Evolutionary conservation across 1,140 invertebrate genomes (phyloP), one percentile per base, ranked within the genome.

Genomic region (Drosophila murphyi): DNA sequence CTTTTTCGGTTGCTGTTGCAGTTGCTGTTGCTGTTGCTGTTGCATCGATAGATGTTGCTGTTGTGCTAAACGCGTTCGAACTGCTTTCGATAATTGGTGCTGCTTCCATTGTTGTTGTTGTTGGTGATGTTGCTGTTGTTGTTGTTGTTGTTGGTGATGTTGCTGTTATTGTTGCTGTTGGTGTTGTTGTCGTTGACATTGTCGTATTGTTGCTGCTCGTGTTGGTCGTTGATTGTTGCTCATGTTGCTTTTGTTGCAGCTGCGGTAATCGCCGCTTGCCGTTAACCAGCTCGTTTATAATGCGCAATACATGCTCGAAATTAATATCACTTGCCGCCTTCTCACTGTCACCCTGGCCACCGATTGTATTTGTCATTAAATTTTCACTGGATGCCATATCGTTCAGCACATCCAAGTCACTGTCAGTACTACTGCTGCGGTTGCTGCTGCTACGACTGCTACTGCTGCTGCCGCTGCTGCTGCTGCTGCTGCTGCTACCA

Each of bases 271-370:
- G 70, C 43, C 54, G 56, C 47, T 73, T 82, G 67, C 71, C 74
- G 65, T 91, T 92, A 41, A 92, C 90, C 83, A 92, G 63, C 61
- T 90, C 87, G 72, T 92, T 92, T 74, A 92, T 92, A 65, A 90
- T 82, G 54, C 81, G 78, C 78, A 92, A 67, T 72, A 89, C 90
- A 73, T 90, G 76, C 52, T 85, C 70, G 45, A 81, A 76, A 85
- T 88, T 77, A 48, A 82, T 82, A 77, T 88, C 78, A 78, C 83
- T 77, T 52, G 70, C 69, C 69, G 35, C 64, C 47, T 76, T 65
- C 51, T 77, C 70, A 37, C 52, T 12, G 35, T 62, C 75, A 2
- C 28, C 74, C 48, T 78, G 56, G 39, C 70, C 68, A 4, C 45
- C 80, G 52, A 87, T 91, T 67, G 79, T 79, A 50, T 83, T 89